These are phyloP conservation scores for Eulemur albifrons DNA, from an alignment of 2,797 vertebrate genomes.

Conservation along the genomic window DNA sequence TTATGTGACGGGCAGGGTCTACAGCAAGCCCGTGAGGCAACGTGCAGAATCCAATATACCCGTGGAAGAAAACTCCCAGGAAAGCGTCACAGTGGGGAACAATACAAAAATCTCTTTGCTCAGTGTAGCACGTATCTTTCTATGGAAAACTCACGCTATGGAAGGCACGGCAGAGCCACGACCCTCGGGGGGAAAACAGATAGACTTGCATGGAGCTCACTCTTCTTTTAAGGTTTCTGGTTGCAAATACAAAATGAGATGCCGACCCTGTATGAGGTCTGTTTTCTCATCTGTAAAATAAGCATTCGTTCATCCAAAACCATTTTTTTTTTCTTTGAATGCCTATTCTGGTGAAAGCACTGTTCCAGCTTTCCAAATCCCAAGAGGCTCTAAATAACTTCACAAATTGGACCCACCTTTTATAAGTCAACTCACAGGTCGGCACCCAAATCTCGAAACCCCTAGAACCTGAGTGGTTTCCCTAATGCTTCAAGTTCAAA, in stretches of 20 bases:
- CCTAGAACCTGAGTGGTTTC: not conserved
- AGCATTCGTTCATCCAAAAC: not conserved
- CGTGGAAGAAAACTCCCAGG: not conserved
- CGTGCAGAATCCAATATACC: rapidly evolving
- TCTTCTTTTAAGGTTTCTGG: no score
- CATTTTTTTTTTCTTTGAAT: not conserved
- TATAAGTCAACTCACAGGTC: rapidly evolving
- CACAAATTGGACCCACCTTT: not conserved
- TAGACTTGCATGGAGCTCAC: rapidly evolving
- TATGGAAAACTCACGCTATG: rapidly evolving
- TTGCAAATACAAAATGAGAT: rapidly evolving
- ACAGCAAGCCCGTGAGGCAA: not conserved
- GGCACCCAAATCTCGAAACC: not conserved
- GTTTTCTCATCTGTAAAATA: not conserved
- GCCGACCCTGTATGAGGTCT: rapidly evolving
- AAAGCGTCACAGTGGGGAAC: not conserved
- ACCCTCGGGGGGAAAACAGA: rapidly evolving
- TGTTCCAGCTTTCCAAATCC: not conserved
- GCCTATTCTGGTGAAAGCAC: not conserved
- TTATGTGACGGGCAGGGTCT: rapidly evolving
- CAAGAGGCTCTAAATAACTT: no score
- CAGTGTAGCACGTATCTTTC: no score
- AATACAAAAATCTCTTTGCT: rapidly evolving
- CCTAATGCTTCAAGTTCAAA: not conserved
- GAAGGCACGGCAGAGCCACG: not conserved